Evolutionary conservation across 2,797 vertebrate species (phyloP).

Genomic region (Mus spretus): DNA sequence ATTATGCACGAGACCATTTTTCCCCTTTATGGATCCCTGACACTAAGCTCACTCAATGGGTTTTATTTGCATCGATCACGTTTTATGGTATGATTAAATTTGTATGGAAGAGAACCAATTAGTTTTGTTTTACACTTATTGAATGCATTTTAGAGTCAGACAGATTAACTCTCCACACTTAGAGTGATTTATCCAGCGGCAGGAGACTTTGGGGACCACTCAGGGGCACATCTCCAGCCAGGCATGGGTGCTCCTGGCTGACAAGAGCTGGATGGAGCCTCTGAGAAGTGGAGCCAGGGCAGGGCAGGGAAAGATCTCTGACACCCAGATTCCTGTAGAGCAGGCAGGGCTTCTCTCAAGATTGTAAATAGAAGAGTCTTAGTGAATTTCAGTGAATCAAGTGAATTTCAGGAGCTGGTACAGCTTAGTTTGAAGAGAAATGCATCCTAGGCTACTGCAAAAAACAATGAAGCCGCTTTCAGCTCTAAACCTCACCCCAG

Average conservation of each 20-base stretch:
- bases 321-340: not conserved
- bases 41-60: conserved; percentile 86
- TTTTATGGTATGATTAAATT: conserved; percentile 92
- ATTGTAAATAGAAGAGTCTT: not conserved
- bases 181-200: conserved; percentile 88
- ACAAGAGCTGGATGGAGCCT: not conserved
- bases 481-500: not conserved
- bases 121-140: conserved; percentile 91
- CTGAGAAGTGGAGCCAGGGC: not conserved
- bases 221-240: conserved; percentile 72
- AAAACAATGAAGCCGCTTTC: not conserved
- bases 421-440: not conserved
- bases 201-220: conserved; percentile 78
- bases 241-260: conserved; percentile 70
- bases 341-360: not conserved
- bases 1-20: conserved; percentile 73
- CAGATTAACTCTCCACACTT: conserved; percentile 90
- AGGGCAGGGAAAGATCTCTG: not conserved
- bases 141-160: conserved; percentile 90
- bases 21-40: conserved; percentile 86
- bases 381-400: not conserved
- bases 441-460: not conserved
- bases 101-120: conserved; percentile 91
- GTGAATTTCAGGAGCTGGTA: not conserved
- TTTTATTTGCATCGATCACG: conserved; percentile 91